Evolutionary conservation across 2,113 vertebrate genomes (phyloP).

Genomic region (Tragelaphus imberbis): DNA sequence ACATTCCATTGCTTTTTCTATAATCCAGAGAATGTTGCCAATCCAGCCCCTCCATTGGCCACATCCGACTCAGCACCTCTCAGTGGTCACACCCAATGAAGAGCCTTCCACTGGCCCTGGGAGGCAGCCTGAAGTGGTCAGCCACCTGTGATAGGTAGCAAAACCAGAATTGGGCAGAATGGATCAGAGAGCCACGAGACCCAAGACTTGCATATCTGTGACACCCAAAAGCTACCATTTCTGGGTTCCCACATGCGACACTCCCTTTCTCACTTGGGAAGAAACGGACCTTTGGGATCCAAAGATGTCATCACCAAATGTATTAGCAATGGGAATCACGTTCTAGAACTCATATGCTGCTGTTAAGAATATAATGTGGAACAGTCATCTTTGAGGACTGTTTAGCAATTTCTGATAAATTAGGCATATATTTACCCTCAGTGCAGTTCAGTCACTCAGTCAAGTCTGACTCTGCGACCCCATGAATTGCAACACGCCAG

Average conservation of each 20-base stretch:
- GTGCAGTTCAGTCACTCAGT: no score
- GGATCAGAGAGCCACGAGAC: neutral
- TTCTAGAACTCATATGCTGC: neutral
- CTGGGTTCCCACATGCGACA: neutral
- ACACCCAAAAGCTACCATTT: neutral
- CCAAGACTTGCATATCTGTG: neutral
- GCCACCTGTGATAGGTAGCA: neutral
- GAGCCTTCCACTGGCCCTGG: neutral
- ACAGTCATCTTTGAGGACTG: neutral
- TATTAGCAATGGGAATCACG: neutral
- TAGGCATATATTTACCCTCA: neutral
- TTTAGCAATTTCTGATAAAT: neutral
- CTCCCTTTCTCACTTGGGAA: neutral
- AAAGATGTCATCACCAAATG: neutral
- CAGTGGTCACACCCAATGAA: neutral
- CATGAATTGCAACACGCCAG: no score
- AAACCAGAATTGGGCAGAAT: neutral
- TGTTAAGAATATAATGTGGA: neutral
- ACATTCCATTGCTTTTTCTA: neutral
- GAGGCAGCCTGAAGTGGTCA: neutral
- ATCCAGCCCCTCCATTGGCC: neutral
- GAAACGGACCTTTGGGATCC: neutral
- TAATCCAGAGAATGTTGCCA: neutral
- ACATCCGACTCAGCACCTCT: neutral
- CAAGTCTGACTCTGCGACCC: fast-evolving